Base-by-base conservation (phyloP, 2,888 invertebrate species). In the Torymus aiolomorphi region DNA sequence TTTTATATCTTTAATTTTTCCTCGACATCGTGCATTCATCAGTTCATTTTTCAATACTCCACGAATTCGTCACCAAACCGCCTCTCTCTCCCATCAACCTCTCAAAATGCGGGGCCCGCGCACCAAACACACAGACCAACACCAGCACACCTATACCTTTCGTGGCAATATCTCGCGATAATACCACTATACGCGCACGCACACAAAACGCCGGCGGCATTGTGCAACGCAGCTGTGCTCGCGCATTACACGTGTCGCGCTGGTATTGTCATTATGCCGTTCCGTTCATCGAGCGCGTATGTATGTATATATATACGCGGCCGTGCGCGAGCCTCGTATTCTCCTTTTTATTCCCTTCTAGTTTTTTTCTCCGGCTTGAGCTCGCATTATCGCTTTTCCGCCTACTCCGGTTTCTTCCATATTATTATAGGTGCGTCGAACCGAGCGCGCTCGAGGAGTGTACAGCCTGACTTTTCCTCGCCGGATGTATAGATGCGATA, bases 221-320 rank as follows among this genome's bases (percentile, higher is more conserved):
- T 18, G 57, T 18, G 52, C 56, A 56, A 56, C 16, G 11, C 18
- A 18, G 16, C 61, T 14, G 18, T 24, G 57, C 59, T 14, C 51
- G 18, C 49, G 18, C 49, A 76, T 62, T 71, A 65, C 52, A 71
- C 59, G 65, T 71, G 65, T 71, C 62, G 59, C 24, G 13, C 11
- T 5, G 8, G 59, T 16, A 61, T 61, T 63, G 49, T 63, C 70
- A 61, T 75, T 67, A 57, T 70, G 63, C 42, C 42, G 57, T 51
- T 62, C 66, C 66, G 66, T 77, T 77, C 66, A 42, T 66, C 77
- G 52, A 66, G 20, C 52, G 14, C 24, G 42, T 61, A 20, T 14
- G 24, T 42, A 18, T 18, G 49, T 4, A 52, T 18, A 61, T 20
- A 62, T 24, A 42, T 18, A 42, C 54, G 56, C 61, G 11, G 63